Conservation (phyloP, 2,113 vertebrate species). For the Motacilla tschutschensis region DNA sequence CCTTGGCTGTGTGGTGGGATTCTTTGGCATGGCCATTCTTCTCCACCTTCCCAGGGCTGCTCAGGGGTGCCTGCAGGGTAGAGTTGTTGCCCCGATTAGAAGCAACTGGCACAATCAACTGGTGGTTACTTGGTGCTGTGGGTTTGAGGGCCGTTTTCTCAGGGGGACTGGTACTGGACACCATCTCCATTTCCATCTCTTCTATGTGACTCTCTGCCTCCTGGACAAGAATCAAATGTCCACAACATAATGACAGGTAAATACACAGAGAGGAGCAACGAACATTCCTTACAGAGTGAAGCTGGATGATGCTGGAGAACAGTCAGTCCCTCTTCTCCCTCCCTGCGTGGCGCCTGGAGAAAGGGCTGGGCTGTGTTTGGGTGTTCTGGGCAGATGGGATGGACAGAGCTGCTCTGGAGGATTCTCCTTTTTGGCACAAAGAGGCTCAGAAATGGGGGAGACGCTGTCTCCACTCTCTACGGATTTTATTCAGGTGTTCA, state of each 20-base stretch:
- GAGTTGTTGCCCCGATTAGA: constrained; percentile 78
- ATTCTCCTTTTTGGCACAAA: neutral
- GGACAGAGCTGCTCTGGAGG: neutral
- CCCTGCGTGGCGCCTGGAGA: neutral
- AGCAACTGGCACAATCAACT: constrained; percentile 74
- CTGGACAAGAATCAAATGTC: constrained; percentile 81
- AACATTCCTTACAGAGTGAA: constrained; percentile 5
- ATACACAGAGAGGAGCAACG: neutral
- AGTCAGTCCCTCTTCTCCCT: neutral
- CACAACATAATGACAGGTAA: constrained; percentile 48
- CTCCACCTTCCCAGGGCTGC: constrained; percentile 79
- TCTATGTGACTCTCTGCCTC: constrained; percentile 84
- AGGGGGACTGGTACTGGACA: constrained; percentile 83
- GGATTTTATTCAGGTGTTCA: neutral
- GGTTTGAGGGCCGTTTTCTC: constrained; percentile 83
- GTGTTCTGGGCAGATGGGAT: neutral
- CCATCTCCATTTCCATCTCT: constrained; percentile 89
- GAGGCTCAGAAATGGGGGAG: neutral
- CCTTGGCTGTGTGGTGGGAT: constrained; percentile 76
- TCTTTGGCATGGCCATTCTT: constrained; percentile 87
- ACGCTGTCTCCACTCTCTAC: neutral
- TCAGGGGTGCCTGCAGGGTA: constrained; percentile 69
- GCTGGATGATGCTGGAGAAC: neutral
- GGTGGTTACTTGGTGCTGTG: constrained; percentile 73
- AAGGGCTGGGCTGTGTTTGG: neutral